phyloP scores from a whole-genome alignment of 1,140 invertebrate genomes.

The Trinorchestia longiramus region DNA sequence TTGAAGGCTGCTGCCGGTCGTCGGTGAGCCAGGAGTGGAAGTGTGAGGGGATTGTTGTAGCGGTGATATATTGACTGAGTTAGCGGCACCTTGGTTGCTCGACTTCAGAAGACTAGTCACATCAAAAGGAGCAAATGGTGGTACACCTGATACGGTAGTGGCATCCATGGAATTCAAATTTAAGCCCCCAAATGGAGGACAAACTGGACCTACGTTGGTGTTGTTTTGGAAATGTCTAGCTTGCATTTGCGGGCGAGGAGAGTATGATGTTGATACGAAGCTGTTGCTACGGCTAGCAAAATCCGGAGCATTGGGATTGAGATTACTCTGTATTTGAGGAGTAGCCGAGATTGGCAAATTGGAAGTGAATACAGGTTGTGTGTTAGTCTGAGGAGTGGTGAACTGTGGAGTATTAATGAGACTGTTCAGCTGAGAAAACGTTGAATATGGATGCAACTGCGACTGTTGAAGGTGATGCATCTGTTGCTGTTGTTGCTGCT shows the following conservation, averaged over 20 bases:
- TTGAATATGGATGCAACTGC: constrained; percentile 56
- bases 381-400: constrained; percentile 66
- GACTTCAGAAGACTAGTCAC: constrained; percentile 63
- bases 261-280: constrained; percentile 64
- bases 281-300: constrained; percentile 62
- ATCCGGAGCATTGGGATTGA: constrained; percentile 67
- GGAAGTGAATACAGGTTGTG: constrained; percentile 64
- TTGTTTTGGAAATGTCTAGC: constrained; percentile 63
- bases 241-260: constrained; percentile 63
- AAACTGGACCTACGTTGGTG: constrained; percentile 62
- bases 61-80: constrained; percentile 57
- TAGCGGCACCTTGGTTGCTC: constrained; percentile 58
- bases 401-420: constrained; percentile 66
- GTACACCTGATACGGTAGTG: constrained; percentile 42
- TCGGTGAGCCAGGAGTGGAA: constrained; percentile 62
- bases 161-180: constrained; percentile 59
- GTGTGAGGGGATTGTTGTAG: constrained; percentile 64
- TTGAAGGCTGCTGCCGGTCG: constrained; percentile 59
- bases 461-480: constrained; percentile 61
- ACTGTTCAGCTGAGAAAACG: constrained; percentile 58
- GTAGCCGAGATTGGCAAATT: constrained; percentile 66
- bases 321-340: constrained; percentile 66
- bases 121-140: constrained; percentile 52
- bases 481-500: constrained; percentile 62
- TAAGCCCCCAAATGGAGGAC: constrained; percentile 61